Evolutionary conservation across 2,888 invertebrate species (phyloP).

Genomic region (Autographa pulchrina): DNA sequence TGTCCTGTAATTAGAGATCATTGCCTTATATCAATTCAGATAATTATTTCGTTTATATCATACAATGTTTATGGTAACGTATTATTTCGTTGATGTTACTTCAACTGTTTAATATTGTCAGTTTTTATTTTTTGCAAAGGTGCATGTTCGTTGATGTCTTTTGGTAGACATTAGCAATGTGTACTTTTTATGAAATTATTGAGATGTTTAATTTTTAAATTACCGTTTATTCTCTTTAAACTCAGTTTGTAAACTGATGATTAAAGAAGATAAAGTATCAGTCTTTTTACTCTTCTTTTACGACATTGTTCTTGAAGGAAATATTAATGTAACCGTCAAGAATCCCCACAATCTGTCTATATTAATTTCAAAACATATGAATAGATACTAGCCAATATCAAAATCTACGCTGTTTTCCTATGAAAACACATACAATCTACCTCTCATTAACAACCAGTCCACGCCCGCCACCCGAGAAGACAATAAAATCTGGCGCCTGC

Average conservation of each 20-base stretch:
- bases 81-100: slow-evolving; percentile 16
- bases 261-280: neutral
- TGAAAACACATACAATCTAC: neutral
- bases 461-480: slow-evolving; percentile 68
- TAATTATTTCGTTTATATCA: slow-evolving; percentile 59
- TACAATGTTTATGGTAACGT: slow-evolving; percentile 33
- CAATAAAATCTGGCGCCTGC: slow-evolving; percentile 86
- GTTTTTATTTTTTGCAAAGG: neutral
- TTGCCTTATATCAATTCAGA: slow-evolving; percentile 60
- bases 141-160: slow-evolving; percentile 59
- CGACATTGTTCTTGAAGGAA: neutral
- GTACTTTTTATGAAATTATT: neutral
- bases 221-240: neutral
- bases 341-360: no score
- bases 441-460: slow-evolving; percentile 57
- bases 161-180: slow-evolving; percentile 27
- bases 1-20: slow-evolving; percentile 64
- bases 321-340: no score
- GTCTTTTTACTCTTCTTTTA: neutral
- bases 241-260: neutral
- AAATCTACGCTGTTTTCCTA: no score
- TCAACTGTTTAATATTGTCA: slow-evolving; percentile 21
- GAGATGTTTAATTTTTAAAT: neutral
- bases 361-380: no score
- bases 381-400: no score